These are phyloP conservation scores for Phymatocera aterrima DNA, from an alignment of 2,888 invertebrate genomes.

Conservation along the genomic window DNA sequence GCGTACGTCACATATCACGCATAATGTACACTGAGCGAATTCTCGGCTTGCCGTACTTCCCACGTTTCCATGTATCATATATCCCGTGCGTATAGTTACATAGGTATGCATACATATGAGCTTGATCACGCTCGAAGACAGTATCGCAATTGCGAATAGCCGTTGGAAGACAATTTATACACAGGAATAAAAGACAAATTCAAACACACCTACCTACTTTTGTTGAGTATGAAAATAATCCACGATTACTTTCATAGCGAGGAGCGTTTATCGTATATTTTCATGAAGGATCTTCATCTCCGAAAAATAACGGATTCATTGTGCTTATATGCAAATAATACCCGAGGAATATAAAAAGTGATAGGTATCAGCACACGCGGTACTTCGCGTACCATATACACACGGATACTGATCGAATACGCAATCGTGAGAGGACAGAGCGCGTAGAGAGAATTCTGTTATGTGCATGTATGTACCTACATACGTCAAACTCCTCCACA, in stretches of 20 bases:
- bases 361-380: too few species aligned
- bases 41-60: slow-evolving; percentile 16
- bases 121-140: too few species aligned
- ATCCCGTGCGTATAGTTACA: not conserved
- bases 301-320: not conserved
- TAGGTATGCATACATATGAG: not conserved
- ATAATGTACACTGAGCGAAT: slow-evolving; percentile 3
- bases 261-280: too few species aligned
- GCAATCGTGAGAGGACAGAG: not conserved
- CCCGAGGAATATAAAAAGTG: too few species aligned
- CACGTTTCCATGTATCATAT: slow-evolving; percentile 26
- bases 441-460: not conserved
- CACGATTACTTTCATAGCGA: not conserved
- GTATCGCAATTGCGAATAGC: too few species aligned
- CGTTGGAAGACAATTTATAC: not conserved
- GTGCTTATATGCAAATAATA: not conserved
- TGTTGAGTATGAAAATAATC: not conserved
- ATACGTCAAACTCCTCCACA: too few species aligned
- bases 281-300: not conserved
- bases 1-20: not conserved
- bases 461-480: not conserved
- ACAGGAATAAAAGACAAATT: not conserved
- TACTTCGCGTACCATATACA: too few species aligned
- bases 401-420: too few species aligned
- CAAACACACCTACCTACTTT: too few species aligned